A percentile compares a stretch with the other conserved stretches of the same genome.
These are phyloP conservation scores for Anthopleura sola DNA, from an alignment of 64 coral and sea anemone genomes.

Conservation along the genomic window DNA sequence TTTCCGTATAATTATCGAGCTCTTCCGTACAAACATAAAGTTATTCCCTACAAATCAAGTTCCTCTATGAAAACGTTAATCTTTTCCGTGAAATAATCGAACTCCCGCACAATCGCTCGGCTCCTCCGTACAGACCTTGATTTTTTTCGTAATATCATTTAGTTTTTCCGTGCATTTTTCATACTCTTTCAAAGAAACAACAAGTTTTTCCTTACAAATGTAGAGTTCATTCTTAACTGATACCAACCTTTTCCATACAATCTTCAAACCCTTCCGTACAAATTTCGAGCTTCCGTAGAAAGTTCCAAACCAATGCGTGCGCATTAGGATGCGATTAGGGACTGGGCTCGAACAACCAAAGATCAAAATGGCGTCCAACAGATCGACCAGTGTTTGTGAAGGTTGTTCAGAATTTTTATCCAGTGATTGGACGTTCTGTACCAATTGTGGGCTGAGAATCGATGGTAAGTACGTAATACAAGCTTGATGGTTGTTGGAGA, in stretches of 20 bases:
- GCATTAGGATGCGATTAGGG: not conserved
- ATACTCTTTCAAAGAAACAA: no score
- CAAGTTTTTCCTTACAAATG: not conserved
- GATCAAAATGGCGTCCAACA: not conserved
- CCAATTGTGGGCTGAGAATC: conserved; percentile 4
- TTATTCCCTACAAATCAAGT: no score
- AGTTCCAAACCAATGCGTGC: not conserved
- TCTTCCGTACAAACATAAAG: no score
- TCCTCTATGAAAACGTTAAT: no score
- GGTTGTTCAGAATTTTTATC: not conserved
- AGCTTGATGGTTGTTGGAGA: not conserved
- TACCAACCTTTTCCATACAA: not conserved
- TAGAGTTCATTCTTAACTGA: not conserved
- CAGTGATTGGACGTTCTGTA: not conserved
- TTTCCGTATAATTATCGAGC: no score
- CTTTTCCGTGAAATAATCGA: no score
- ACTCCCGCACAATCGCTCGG: no score
- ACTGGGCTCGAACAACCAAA: not conserved
- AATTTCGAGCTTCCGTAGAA: not conserved
- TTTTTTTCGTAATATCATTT: no score
- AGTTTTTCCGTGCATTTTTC: no score
- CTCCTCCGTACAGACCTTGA: no score
- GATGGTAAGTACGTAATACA: not conserved
- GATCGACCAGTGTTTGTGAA: not conserved
- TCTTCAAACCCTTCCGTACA: not conserved